These are phyloP conservation scores for Sinonovacula constricta DNA, from an alignment of 1,140 invertebrate genomes.

Conservation along the genomic window DNA sequence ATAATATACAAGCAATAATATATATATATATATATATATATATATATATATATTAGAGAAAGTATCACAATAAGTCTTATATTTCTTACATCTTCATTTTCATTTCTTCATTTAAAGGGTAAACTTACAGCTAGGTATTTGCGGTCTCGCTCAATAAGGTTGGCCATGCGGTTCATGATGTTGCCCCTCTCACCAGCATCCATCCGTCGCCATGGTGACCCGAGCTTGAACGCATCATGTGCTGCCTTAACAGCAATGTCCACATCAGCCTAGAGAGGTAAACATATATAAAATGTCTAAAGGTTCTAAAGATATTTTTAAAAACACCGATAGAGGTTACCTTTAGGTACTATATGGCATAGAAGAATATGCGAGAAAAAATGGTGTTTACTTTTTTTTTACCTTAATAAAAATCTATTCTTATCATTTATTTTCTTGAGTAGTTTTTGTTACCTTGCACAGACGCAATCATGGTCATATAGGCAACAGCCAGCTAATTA, in stretches of 20 bases:
- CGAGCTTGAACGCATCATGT: constrained; percentile 80
- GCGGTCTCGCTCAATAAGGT: constrained; percentile 87
- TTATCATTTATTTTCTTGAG: no score
- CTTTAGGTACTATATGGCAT: background rate
- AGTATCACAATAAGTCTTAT: no score
- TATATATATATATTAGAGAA: no score
- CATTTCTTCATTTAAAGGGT: no score
- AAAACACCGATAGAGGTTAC: background rate
- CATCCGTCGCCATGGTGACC: constrained; percentile 93
- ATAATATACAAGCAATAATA: no score
- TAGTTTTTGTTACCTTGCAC: no score
- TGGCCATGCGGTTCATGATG: constrained; percentile 88
- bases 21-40: no score
- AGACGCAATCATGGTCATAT: no score
- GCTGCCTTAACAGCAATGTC: constrained; percentile 92
- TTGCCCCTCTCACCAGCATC: constrained; percentile 91
- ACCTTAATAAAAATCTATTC: no score
- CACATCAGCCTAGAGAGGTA: constrained; percentile 66
- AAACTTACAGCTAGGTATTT: constrained; percentile 84
- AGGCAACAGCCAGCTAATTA: no score
- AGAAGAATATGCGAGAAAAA: background rate
- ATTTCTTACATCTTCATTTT: no score
- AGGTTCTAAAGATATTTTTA: background rate
- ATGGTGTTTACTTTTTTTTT: no score
- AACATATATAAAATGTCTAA: background rate